Conservation (phyloP, 2,113 vertebrate species). For the Sus scrofa region DNA sequence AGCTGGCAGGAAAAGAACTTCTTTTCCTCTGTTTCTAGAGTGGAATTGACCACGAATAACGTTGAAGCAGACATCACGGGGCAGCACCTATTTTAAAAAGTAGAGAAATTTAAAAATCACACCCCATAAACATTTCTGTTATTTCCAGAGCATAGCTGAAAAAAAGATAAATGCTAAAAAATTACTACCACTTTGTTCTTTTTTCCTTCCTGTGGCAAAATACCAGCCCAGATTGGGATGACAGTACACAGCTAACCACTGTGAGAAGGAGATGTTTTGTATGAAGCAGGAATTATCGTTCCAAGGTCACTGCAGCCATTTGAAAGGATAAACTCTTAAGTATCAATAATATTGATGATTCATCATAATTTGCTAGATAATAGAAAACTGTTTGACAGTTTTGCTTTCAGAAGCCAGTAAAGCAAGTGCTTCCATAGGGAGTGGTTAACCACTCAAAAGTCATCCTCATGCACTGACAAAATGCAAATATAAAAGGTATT, state of each 20-base stretch:
- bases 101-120: conserved; percentile 74
- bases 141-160: conserved; percentile 58
- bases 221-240: conserved; percentile 48
- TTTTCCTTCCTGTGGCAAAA: conserved; percentile 38
- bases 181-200: conserved; percentile 49
- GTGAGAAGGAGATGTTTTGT: conserved; percentile 64
- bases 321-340: conserved; percentile 80
- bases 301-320: conserved; percentile 47
- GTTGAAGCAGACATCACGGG: conserved; percentile 75
- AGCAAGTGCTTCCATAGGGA: conserved; percentile 63
- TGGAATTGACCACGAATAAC: conserved; percentile 67
- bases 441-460: conserved; percentile 73
- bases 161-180: conserved; percentile 48
- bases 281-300: conserved; percentile 66
- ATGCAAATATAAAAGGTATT: conserved; percentile 51
- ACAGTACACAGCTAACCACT: background rate
- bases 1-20: conserved; percentile 74
- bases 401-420: conserved; percentile 75
- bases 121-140: conserved; percentile 54
- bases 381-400: conserved; percentile 80
- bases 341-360: conserved; percentile 83
- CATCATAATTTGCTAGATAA: conserved; percentile 79
- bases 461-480: conserved; percentile 30
- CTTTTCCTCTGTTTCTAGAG: conserved; percentile 74
- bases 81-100: conserved; percentile 58